These are phyloP conservation scores for Plectropomus leopardus DNA, from an alignment of 2,113 vertebrate species.

Conservation along the genomic window DNA sequence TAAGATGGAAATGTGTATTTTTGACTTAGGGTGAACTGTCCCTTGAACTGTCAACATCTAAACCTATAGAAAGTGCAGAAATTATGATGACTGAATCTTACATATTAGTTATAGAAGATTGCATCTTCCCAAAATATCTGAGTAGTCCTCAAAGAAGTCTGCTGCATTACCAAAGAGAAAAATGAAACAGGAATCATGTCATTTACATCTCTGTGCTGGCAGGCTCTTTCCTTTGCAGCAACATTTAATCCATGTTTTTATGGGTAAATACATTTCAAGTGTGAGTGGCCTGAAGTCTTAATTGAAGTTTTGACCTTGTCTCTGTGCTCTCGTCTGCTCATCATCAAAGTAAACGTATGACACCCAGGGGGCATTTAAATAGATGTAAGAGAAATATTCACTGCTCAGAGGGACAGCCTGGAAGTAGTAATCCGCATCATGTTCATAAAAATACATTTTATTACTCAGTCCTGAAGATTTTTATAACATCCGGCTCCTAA, in stretches of 20 bases:
- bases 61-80: neutral
- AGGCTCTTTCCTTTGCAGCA: no score
- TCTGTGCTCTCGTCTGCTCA: neutral
- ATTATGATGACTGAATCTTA: neutral
- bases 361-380: neutral
- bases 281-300: neutral
- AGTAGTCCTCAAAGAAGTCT: neutral
- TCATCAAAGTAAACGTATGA: constrained; percentile 10
- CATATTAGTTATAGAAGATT: no score
- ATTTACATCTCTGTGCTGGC: neutral
- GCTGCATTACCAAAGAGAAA: neutral
- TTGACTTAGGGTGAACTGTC: no score
- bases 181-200: neutral
- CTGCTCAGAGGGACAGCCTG: neutral
- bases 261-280: neutral
- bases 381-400: neutral
- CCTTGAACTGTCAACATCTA: no score
- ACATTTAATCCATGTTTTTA: neutral
- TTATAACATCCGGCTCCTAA: neutral
- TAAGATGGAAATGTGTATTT: no score
- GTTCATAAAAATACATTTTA: neutral
- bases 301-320: neutral
- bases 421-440: neutral
- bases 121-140: no score
- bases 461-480: neutral